Evolutionary conservation across 1,140 invertebrate genomes (phyloP), one percentile per base, ranked within the genome.

Genomic region (Hyposmocoma kahamanoa): DNA sequence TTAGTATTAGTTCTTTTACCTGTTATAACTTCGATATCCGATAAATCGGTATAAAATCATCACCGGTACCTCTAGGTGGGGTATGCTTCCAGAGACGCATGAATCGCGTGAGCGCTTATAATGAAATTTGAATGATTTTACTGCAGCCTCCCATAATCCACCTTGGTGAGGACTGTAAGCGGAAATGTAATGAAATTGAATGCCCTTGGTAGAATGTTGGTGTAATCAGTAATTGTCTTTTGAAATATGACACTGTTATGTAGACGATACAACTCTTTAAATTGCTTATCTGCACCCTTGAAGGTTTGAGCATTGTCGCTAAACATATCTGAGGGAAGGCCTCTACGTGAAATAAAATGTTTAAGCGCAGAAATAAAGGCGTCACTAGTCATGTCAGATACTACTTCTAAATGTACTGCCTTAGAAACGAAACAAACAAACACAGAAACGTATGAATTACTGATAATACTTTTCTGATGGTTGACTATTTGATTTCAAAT

Each of bases 111-210:
- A n/a, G n/a, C 63, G 42, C 11, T 46, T n/a, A n/a, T n/a, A n/a
- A n/a, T 79, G 73, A 42, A 51, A 56, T 58, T 87, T 87, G 0
- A 62, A 42, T 3, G 56, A 55, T 56, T 80, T 81, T 0, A 87
- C 67, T 2, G 56, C 71, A 5, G 64, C 52, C 52, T 88, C 85
- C 70, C 84, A 87, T 15, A 83, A 22, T n/a, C 74, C 81, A 10
- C 84, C 83, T 44, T 84, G 72, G 56, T 84, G 66, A 0, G 84
- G 75, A 13, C 70, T 60, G 9, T 22, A n/a, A 11, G 81, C 64
- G 0, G 85, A 82, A 51, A 75, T 86, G 44, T 86, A 84, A 34
- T 77, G 30, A 73, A 83, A 88, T 30, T 67, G 22, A 0, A 84
- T 72, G 18, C 52, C 61, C 47, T 62, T 50, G 1, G 38, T 15